These are phyloP conservation scores for Riptortus pedestris DNA, from an alignment of 1,140 invertebrate species.

Conservation along the genomic window DNA sequence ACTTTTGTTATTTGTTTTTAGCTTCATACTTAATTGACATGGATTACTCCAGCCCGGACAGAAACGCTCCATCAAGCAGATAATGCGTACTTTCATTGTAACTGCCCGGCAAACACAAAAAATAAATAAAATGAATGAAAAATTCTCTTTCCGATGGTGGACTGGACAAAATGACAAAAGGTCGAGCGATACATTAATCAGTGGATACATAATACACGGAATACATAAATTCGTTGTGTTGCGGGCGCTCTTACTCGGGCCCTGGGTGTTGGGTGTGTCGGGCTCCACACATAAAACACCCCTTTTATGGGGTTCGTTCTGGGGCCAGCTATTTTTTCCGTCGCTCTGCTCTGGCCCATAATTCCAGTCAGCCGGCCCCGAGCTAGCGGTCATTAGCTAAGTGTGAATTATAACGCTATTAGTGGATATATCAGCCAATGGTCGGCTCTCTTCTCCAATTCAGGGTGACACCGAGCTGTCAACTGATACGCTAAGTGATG, in stretches of 20 bases:
- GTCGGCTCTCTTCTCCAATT: too few species aligned
- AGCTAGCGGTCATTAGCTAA: conserved; percentile 11
- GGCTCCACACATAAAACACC: neutral
- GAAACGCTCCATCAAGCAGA: too few species aligned
- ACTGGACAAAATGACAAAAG: conserved; percentile 16
- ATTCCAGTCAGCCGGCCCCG: neutral
- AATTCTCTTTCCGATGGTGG: too few species aligned
- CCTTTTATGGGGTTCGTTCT: neutral
- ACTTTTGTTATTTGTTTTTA: too few species aligned
- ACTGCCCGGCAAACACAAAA: too few species aligned
- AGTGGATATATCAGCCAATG: neutral
- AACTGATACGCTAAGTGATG: too few species aligned
- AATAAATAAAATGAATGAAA: too few species aligned
- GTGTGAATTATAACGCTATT: conserved; percentile 13
- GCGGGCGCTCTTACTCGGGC: neutral
- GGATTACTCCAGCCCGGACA: too few species aligned
- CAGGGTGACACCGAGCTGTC: too few species aligned
- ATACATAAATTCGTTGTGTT: conserved; percentile 15
- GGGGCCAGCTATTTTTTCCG: conserved; percentile 2
- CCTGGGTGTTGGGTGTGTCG: neutral
- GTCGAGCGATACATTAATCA: conserved; percentile 14
- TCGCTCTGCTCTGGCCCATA: neutral
- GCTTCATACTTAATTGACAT: too few species aligned
- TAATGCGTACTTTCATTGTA: too few species aligned
- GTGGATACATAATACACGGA: conserved; percentile 17